These are phyloP conservation scores for Drosophila insularis DNA, from an alignment of 1,140 invertebrate species.

Conservation along the genomic window DNA sequence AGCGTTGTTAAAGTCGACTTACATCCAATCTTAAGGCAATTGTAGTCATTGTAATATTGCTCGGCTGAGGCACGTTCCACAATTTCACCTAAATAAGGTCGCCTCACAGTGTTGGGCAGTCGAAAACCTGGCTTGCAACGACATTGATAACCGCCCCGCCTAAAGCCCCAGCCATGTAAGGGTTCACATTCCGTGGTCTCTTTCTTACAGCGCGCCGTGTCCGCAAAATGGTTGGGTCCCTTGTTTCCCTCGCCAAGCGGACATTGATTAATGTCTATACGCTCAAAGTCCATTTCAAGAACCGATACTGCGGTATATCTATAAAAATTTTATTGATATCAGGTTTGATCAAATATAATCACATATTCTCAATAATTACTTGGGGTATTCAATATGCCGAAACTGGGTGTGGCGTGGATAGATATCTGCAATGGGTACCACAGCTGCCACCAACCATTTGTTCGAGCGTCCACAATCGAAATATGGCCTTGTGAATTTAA, in stretches of 20 bases:
- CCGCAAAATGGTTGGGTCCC: slow-evolving; percentile 93
- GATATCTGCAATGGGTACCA: slow-evolving; percentile 97
- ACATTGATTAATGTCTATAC: slow-evolving; percentile 99
- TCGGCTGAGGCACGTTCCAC: slow-evolving; percentile 95
- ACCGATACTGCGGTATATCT: slow-evolving; percentile 96
- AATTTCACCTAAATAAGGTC: slow-evolving; percentile 96
- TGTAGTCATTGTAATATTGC: slow-evolving; percentile 96
- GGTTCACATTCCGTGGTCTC: slow-evolving; percentile 99
- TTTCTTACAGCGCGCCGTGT: slow-evolving; percentile 95
- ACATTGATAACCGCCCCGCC: slow-evolving; percentile 97
- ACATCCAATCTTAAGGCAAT: slow-evolving; percentile 96
- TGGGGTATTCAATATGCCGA: slow-evolving; percentile 97
- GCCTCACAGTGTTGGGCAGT: slow-evolving; percentile 92
- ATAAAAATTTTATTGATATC: slow-evolving; percentile 28
- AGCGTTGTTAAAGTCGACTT: slow-evolving; percentile 82
- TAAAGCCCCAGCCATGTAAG: slow-evolving; percentile 96
- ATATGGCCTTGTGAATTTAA: slow-evolving; percentile 96
- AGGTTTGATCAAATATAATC: background rate
- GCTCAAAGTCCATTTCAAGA: slow-evolving; percentile 97
- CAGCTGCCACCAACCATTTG: slow-evolving; percentile 96
- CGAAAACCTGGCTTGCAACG: slow-evolving; percentile 95
- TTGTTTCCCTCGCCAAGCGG: slow-evolving; percentile 93
- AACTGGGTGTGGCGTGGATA: slow-evolving; percentile 97
- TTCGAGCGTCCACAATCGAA: slow-evolving; percentile 98
- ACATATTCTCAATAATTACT: slow-evolving; percentile 85